phyloP scores from a whole-genome alignment of 2,888 invertebrate genomes.

The Cataglyphis rosenhaueri region DNA sequence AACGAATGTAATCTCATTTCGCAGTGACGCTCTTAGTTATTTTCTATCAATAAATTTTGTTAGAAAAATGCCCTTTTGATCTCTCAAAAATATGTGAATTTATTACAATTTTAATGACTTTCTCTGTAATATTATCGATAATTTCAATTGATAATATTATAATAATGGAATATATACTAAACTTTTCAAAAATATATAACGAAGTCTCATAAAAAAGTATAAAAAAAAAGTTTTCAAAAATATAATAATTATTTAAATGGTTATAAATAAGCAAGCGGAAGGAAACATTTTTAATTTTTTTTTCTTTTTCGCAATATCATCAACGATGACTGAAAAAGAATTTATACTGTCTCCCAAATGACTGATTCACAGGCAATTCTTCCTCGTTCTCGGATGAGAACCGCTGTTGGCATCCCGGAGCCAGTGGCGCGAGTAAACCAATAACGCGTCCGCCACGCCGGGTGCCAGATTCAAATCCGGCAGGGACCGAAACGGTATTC shows the following conservation, averaged over 20 bases:
- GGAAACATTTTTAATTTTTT: not conserved
- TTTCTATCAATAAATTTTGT: not conserved
- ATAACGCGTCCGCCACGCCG: slow-evolving; percentile 84
- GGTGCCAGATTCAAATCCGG: slow-evolving; percentile 84
- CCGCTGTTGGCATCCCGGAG: slow-evolving; percentile 79
- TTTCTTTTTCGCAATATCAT: not conserved
- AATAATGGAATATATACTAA: not conserved
- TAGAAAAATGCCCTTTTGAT: not conserved
- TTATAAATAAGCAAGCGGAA: not conserved
- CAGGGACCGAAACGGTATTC: slow-evolving; percentile 77
- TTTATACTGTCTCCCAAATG: not conserved
- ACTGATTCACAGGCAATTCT: not conserved
- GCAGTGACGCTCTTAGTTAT: slow-evolving; percentile 75
- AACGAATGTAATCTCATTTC: slow-evolving; percentile 80
- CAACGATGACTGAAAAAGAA: not conserved
- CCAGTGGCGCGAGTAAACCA: slow-evolving; percentile 85
- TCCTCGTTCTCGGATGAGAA: slow-evolving; percentile 72
- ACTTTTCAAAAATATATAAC: not conserved
- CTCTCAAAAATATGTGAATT: not conserved
- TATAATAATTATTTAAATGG: not conserved
- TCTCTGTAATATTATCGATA: not conserved
- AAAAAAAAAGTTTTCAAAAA: not conserved
- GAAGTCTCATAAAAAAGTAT: not conserved
- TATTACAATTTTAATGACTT: not conserved
- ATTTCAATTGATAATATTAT: not conserved